phyloP scores from a whole-genome alignment of 2,888 invertebrate genomes.

The Drosophila villosipedis region DNA sequence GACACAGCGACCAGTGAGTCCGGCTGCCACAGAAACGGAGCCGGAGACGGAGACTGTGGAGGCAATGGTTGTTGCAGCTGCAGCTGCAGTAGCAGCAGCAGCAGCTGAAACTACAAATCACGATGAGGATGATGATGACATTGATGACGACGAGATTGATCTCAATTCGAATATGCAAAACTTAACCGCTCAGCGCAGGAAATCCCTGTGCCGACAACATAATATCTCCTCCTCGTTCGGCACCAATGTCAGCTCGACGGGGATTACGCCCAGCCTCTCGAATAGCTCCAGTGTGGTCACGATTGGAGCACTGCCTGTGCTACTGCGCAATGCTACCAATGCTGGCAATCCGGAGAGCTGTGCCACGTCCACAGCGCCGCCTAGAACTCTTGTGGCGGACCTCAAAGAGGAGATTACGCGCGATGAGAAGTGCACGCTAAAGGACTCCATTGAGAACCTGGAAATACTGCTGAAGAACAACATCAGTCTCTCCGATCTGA shows the following conservation, averaged over 20 bases:
- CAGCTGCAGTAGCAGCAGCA: constrained; percentile 3
- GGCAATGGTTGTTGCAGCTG: constrained; percentile 1
- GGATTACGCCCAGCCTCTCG: constrained; percentile 83
- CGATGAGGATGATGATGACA: constrained; percentile 66
- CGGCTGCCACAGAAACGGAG: constrained; percentile 1
- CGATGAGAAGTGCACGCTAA: constrained; percentile 78
- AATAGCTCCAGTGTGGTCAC: constrained; percentile 83
- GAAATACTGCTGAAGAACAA: constrained; percentile 85
- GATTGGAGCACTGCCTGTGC: constrained; percentile 72
- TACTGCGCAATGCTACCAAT: constrained; percentile 60
- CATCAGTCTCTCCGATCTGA: constrained; percentile 84
- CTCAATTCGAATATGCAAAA: constrained; percentile 83
- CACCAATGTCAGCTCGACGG: constrained; percentile 82
- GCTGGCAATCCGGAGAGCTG: constrained; percentile 52
- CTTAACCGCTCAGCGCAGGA: constrained; percentile 84
- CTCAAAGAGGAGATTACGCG: constrained; percentile 79
- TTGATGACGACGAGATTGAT: constrained; percentile 82
- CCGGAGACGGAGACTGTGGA: not conserved
- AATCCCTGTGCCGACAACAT: constrained; percentile 85
- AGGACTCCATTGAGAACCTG: constrained; percentile 85
- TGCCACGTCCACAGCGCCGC: constrained; percentile 59
- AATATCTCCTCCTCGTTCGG: constrained; percentile 85
- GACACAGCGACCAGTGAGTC: constrained; percentile 1
- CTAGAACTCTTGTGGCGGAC: constrained; percentile 79
- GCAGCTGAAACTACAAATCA: not conserved